A percentile compares a stretch with the other conserved stretches of the same genome.
Evolutionary conservation across 1,140 invertebrate genomes (phyloP).

Genomic region (Brachystomella parvula): DNA sequence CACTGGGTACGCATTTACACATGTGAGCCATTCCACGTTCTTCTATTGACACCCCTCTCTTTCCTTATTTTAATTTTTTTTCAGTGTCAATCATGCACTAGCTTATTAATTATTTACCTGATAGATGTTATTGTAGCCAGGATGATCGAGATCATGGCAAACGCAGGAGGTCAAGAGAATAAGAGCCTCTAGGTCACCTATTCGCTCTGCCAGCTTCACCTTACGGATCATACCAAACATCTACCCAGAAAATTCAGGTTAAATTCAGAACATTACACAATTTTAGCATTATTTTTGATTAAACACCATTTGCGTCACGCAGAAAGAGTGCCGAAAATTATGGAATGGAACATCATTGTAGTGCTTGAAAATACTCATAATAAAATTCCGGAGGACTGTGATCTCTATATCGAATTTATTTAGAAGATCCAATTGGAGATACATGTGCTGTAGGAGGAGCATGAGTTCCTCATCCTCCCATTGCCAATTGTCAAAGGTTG

Average conservation of each 20-base stretch:
- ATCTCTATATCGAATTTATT: slow-evolving; percentile 70
- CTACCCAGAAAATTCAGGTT: slow-evolving; percentile 46
- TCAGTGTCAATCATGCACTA: not conserved
- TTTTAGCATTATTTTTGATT: not conserved
- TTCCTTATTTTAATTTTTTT: not conserved
- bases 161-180: slow-evolving; percentile 74
- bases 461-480: slow-evolving; percentile 77
- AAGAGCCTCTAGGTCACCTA: slow-evolving; percentile 66
- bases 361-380: slow-evolving; percentile 74
- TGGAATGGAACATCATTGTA: slow-evolving; percentile 60
- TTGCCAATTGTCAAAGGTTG: slow-evolving; percentile 66
- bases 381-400: slow-evolving; percentile 59
- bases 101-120: slow-evolving; percentile 47
- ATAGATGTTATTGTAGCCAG: slow-evolving; percentile 82
- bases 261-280: not conserved
- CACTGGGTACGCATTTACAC: too few relatives aligned
- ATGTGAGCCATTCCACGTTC: not conserved
- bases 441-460: slow-evolving; percentile 75
- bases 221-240: slow-evolving; percentile 79
- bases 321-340: slow-evolving; percentile 65
- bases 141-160: slow-evolving; percentile 80
- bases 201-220: slow-evolving; percentile 57
- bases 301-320: slow-evolving; percentile 85
- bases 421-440: slow-evolving; percentile 62
- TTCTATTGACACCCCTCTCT: not conserved